Percentiles rank a stretch among this genome's conserved stretches.
Conservation (phyloP, 2,113 vertebrate species). For the Gnathonemus longibarbis region DNA sequence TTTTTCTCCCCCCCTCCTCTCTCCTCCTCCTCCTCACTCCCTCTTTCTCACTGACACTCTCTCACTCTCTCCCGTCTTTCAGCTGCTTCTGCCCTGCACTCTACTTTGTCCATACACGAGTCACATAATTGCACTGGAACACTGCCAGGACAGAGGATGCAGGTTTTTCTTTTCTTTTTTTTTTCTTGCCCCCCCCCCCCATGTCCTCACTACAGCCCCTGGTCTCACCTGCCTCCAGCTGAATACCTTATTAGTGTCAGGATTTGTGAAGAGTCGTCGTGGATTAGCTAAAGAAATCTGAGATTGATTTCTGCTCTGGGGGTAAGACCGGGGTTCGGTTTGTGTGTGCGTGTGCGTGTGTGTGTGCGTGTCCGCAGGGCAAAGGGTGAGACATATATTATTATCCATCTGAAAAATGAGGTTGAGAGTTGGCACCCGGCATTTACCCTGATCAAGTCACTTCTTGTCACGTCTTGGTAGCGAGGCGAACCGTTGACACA, state of each 20-base stretch:
- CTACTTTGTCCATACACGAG: constrained; percentile 77
- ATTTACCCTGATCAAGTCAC: constrained; percentile 38
- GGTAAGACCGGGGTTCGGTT: constrained; percentile 57
- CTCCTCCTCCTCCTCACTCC: constrained; percentile 35
- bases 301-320: constrained; percentile 93
- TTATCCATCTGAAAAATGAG: constrained; percentile 74
- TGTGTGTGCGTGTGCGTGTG: not conserved
- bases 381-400: constrained; percentile 60
- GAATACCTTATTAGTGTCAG: constrained; percentile 98
- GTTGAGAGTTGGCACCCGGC: constrained; percentile 48
- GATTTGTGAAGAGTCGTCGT: constrained; percentile 87
- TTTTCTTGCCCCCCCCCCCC: constrained; percentile 44
- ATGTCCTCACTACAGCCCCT: constrained; percentile 52
- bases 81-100: constrained; percentile 51
- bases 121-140: constrained; percentile 90
- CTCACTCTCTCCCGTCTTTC: constrained; percentile 46
- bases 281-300: constrained; percentile 96
- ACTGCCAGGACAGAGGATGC: constrained; percentile 80
- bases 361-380: constrained; percentile 17
- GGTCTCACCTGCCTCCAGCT: constrained; percentile 72
- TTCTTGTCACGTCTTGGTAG: constrained; percentile 31
- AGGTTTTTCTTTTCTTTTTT: constrained; percentile 64
- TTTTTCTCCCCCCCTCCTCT: constrained; percentile 42
- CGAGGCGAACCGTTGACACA: constrained; percentile 36
- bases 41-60: constrained; percentile 34